Evolutionary conservation across 2,797 vertebrate species (phyloP).

Genomic region (Tauraco hartlaubi): DNA sequence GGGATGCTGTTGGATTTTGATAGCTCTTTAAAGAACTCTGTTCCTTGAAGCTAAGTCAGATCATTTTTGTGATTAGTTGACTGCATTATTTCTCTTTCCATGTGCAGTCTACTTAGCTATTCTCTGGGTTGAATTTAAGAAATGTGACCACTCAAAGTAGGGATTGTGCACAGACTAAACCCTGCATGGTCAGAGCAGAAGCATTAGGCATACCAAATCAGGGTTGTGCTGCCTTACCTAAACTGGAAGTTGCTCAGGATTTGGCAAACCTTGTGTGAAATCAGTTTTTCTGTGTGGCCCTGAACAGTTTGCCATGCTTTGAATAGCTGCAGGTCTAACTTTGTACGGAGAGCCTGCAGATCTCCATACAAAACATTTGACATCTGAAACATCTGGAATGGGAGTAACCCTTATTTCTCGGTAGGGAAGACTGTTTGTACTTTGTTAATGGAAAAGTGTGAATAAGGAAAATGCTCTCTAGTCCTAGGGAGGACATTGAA

Average conservation of each 20-base stretch:
- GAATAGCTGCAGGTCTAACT: not conserved
- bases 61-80: not conserved
- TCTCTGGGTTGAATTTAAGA: not conserved
- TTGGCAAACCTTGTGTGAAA: not conserved
- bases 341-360: not conserved
- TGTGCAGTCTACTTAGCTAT: not conserved
- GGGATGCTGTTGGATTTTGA: not conserved
- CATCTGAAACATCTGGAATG: not conserved
- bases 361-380: not conserved
- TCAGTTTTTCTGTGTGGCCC: not conserved
- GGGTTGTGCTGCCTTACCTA: not conserved
- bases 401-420: not conserved
- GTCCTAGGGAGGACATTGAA: not conserved
- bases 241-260: not conserved
- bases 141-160: not conserved
- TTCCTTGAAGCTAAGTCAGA: not conserved
- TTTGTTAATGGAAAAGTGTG: not conserved
- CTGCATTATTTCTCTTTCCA: not conserved
- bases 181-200: not conserved
- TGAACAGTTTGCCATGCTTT: not conserved
- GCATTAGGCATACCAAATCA: not conserved
- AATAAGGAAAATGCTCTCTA: not conserved
- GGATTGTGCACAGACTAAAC: not conserved
- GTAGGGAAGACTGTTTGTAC: not conserved
- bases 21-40: not conserved